A percentile compares a stretch with the other conserved stretches of the same genome.
These are phyloP conservation scores for Cotesia glomerata DNA, from an alignment of 1,140 invertebrate species.

Conservation along the genomic window DNA sequence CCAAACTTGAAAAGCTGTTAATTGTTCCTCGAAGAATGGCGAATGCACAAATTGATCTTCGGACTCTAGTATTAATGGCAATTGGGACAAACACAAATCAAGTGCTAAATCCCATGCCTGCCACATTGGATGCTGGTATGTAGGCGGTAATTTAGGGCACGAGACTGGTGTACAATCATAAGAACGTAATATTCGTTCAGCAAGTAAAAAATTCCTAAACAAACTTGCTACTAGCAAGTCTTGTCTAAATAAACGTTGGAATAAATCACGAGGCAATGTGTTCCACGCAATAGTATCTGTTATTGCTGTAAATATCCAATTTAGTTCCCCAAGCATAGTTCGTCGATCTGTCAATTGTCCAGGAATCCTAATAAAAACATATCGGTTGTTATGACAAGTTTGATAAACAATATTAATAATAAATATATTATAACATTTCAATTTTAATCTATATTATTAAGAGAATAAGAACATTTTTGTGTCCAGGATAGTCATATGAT, in stretches of 20 bases:
- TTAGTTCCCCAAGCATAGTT: conserved; percentile 97
- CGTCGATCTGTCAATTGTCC: conserved; percentile 92
- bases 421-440: too few species aligned
- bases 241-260: conserved; percentile 96
- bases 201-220: conserved; percentile 96
- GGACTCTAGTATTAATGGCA: conserved; percentile 76
- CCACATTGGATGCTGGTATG: conserved; percentile 90
- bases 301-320: conserved; percentile 99
- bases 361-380: conserved; percentile 77
- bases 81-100: conserved; percentile 89
- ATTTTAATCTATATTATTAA: too few species aligned
- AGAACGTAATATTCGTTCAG: conserved; percentile 93
- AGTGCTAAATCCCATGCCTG: conserved; percentile 97
- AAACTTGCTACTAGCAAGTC: conserved; percentile 97
- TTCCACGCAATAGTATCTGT: conserved; percentile 99
- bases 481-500: too few species aligned
- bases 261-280: conserved; percentile 89
- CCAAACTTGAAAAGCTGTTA: conserved; percentile 99
- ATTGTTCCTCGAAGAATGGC: conserved; percentile 96
- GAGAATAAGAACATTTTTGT: too few species aligned
- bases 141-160: conserved; percentile 86
- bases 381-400: conserved; percentile 6
- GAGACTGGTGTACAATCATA: conserved; percentile 97
- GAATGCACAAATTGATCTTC: conserved; percentile 76
- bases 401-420: conserved; percentile 5